These are phyloP conservation scores for Leucophora obtusa DNA, from an alignment of 2,888 invertebrate genomes.

Conservation along the genomic window DNA sequence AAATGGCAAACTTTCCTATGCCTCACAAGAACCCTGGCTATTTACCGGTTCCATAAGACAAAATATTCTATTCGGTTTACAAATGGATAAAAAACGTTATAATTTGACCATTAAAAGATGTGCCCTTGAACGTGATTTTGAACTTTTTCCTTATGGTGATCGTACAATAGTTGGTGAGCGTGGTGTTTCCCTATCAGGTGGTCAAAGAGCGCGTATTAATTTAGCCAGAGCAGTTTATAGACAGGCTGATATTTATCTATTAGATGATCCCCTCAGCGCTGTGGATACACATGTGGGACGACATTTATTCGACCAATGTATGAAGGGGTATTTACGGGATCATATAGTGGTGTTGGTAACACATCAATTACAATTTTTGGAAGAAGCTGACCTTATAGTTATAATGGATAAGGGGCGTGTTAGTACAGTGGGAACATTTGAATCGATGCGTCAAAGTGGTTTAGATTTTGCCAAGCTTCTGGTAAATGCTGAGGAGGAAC, in stretches of 20 bases:
- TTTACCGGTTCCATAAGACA: slow-evolving; percentile 84
- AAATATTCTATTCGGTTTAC: slow-evolving; percentile 82
- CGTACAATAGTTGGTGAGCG: slow-evolving; percentile 87
- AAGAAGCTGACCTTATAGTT: slow-evolving; percentile 81
- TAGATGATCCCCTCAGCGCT: slow-evolving; percentile 95
- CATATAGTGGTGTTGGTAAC: slow-evolving; percentile 88
- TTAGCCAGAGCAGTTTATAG: slow-evolving; percentile 92
- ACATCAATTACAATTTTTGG: slow-evolving; percentile 90
- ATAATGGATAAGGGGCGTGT: slow-evolving; percentile 76
- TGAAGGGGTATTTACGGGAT: slow-evolving; percentile 80
- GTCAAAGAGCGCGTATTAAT: slow-evolving; percentile 93
- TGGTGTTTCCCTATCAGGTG: slow-evolving; percentile 90
- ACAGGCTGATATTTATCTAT: slow-evolving; percentile 90
- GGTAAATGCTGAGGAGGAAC: slow-evolving; percentile 79
- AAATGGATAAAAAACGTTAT: slow-evolving; percentile 82
- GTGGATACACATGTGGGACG: slow-evolving; percentile 95
- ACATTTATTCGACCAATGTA: slow-evolving; percentile 87
- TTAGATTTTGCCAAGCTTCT: slow-evolving; percentile 88
- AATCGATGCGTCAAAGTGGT: slow-evolving; percentile 85
- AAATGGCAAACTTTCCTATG: slow-evolving; percentile 84
- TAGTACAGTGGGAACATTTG: slow-evolving; percentile 83
- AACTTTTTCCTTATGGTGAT: slow-evolving; percentile 81
- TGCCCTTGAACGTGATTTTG: slow-evolving; percentile 80
- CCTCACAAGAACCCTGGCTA: slow-evolving; percentile 91
- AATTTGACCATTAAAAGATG: slow-evolving; percentile 80